Percentiles rank a stretch among this genome's conserved stretches.
These are phyloP conservation scores for Aleadryas rufinucha DNA, from an alignment of 2,113 vertebrate species.

Conservation along the genomic window DNA sequence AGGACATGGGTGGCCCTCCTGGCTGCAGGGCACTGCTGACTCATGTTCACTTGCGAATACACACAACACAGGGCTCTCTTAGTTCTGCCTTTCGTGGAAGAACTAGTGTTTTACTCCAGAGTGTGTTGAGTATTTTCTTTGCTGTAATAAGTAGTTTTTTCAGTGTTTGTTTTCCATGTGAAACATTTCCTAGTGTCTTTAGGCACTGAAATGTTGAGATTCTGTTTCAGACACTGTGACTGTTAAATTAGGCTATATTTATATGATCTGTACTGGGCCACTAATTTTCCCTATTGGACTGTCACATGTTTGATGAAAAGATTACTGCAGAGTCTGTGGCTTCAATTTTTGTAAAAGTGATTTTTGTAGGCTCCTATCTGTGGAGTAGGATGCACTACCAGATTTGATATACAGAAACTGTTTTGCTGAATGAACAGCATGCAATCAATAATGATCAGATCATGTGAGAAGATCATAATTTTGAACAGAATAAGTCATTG, in stretches of 20 bases:
- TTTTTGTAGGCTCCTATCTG: background rate
- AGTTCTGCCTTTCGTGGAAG: background rate
- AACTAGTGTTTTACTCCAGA: background rate
- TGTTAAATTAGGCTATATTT: background rate
- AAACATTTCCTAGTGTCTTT: background rate
- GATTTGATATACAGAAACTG: background rate
- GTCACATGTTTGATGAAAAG: background rate
- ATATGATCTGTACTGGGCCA: background rate
- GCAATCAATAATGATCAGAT: background rate
- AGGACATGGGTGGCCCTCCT: rapidly evolving
- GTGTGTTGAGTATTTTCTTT: background rate
- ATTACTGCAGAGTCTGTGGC: background rate
- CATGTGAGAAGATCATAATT: background rate
- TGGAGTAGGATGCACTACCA: background rate
- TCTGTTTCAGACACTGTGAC: background rate
- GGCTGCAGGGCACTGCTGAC: background rate
- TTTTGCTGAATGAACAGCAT: background rate
- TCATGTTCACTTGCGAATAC: background rate
- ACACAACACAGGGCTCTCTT: background rate
- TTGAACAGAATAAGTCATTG: background rate
- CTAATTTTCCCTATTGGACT: background rate
- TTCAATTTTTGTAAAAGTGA: background rate
- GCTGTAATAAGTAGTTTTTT: background rate
- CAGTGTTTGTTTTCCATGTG: background rate
- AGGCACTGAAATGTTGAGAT: background rate